Evolutionary conservation across 2,888 invertebrate species (phyloP), one percentile per base, ranked within the genome.

Genomic region (Drosophila kambysellisi): DNA sequence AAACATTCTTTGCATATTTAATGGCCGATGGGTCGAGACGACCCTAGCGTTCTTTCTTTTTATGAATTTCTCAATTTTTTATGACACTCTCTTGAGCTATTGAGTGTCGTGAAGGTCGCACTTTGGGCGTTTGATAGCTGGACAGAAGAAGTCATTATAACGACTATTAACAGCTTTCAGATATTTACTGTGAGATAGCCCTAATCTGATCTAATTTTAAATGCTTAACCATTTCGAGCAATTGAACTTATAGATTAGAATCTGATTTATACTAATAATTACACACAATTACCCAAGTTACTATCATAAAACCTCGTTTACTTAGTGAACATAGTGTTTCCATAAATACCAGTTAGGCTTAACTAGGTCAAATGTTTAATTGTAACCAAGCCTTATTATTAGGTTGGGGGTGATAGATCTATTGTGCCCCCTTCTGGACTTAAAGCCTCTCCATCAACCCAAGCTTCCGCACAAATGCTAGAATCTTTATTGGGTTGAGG

Each of bases 1-100:
- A 72, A 76, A 52, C 62, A 77, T 79, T 79, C 77, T 64, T 69
- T 56, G 68, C 73, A 81, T 79, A 69, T 60, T 77, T 72, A 63
- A 81, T 81, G 76, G 30, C 11, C n/a, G n/a, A 63, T 25, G 20
- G 20, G 56, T 54, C 25, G 17, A 60, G 56, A 32, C 48, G 17
- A 41, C 9, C 8, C 52, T 11, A 54, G 46, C 25, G 32, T 54
- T 41, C 15, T 33, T 32, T 20, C 62, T 43, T 50, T 48, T 51
- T 61, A 46, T 35, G 29, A 43, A 48, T 48, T 48, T 37, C 54
- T 56, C 39, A 25, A 9, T 68, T 43, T 46, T 73, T 64, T 61
- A 60, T 62, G 57, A 29, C 46, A 52, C 41, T 70, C 60, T 63
- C 65, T 61, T 50, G 15, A 56, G 32, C 50, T 53, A 25, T 3